Conservation (phyloP, 2,113 vertebrate genomes). For the Gnathonemus echidnorhynchus region DNA sequence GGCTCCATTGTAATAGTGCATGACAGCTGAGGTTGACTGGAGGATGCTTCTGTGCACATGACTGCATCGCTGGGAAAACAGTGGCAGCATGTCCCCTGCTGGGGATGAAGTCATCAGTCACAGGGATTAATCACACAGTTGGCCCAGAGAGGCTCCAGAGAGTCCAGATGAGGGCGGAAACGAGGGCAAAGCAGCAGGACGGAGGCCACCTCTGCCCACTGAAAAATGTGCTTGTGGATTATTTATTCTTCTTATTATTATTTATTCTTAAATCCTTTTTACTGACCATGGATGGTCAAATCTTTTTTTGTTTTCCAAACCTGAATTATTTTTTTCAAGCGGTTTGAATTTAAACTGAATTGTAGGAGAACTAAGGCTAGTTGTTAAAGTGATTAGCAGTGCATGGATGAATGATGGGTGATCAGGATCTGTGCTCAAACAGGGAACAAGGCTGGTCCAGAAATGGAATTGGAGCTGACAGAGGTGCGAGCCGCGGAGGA, state of each 20-base stretch:
- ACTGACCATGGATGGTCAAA: neutral
- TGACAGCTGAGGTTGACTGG: neutral
- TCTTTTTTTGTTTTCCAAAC: neutral
- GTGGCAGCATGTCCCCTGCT: neutral
- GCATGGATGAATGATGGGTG: neutral
- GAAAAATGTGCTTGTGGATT: neutral
- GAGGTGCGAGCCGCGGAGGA: constrained; percentile 42
- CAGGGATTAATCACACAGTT: neutral
- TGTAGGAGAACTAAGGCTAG: neutral
- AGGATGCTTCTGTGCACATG: neutral
- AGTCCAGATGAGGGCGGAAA: neutral
- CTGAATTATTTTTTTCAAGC: neutral
- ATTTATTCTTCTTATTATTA: neutral
- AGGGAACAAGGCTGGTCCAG: neutral
- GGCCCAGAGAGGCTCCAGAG: neutral
- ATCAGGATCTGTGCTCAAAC: neutral
- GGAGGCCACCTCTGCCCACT: neutral
- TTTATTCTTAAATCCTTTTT: neutral
- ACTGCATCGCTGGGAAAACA: constrained; percentile 29
- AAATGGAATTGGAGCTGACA: constrained; percentile 12
- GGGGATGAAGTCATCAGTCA: neutral
- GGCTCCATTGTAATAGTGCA: neutral
- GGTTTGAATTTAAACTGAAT: neutral
- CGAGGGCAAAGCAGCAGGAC: neutral
- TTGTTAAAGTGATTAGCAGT: neutral